Conservation (phyloP, 2,797 vertebrate genomes). For the Crax fasciolata region DNA sequence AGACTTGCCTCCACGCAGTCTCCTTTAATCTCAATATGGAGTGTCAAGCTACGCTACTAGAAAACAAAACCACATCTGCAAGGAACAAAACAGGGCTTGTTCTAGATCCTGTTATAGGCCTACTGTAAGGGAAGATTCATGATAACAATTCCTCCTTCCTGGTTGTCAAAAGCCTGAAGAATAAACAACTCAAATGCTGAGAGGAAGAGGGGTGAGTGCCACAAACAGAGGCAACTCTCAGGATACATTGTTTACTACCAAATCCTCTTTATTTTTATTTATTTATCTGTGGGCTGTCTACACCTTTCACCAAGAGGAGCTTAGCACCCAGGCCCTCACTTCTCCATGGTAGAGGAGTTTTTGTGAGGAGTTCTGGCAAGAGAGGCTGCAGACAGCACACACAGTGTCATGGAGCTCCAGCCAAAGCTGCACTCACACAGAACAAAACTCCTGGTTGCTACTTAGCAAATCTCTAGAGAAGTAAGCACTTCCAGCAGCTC, state of each 20-base stretch:
- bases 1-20: background rate
- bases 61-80: background rate
- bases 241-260: background rate
- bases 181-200: background rate
- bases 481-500: background rate
- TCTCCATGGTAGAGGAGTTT: background rate
- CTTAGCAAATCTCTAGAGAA: background rate
- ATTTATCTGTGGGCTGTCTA: background rate
- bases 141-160: background rate
- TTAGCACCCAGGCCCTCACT: background rate
- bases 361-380: background rate
- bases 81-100: background rate
- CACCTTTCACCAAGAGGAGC: background rate
- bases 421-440: background rate
- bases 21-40: background rate
- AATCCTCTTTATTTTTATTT: background rate
- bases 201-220: background rate
- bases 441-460: background rate
- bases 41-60: background rate
- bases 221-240: background rate
- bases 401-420: background rate
- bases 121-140: background rate
- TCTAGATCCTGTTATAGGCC: background rate
- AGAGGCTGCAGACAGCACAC: background rate
- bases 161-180: background rate